Evolutionary conservation across 2,888 invertebrate species (phyloP).

Genomic region (Xylota sylvarum): DNA sequence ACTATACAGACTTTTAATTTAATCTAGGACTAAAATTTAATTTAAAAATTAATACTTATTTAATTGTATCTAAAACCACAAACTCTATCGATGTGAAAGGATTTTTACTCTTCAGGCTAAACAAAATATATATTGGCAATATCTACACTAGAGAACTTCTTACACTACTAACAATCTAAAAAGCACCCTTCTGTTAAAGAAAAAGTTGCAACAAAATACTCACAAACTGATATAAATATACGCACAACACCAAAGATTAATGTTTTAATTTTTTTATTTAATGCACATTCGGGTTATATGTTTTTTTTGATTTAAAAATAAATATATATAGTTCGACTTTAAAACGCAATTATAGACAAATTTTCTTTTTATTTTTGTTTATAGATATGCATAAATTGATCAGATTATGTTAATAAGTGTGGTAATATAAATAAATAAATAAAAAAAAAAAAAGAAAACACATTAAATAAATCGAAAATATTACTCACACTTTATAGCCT

Average conservation of each 20-base stretch:
- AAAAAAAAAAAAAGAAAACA: conserved; percentile 64
- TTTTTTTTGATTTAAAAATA: conserved; percentile 12
- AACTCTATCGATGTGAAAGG: conserved; percentile 49
- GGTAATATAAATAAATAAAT: conserved; percentile 78
- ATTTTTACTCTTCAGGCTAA: conserved; percentile 57
- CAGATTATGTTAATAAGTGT: conserved; percentile 81
- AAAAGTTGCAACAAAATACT: conserved; percentile 48
- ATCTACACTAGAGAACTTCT: background rate
- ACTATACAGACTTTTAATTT: too few relatives aligned
- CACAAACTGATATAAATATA: conserved; percentile 51
- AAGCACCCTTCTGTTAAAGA: conserved; percentile 49
- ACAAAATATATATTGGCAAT: conserved; percentile 27
- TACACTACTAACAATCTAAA: conserved; percentile 31
- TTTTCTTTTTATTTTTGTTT: conserved; percentile 70
- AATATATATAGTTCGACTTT: conserved; percentile 18
- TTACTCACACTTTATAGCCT: conserved; percentile 73
- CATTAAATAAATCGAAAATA: conserved; percentile 55
- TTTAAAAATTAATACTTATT: conserved; percentile 5
- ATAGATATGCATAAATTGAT: conserved; percentile 81
- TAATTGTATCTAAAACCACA: too few relatives aligned
- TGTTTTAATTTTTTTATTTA: conserved; percentile 21
- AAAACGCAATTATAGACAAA: conserved; percentile 62
- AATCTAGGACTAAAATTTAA: too few relatives aligned
- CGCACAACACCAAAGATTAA: conserved; percentile 39
- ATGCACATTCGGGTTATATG: conserved; percentile 67